Conservation (phyloP, 2,797 vertebrate genomes). For the Poeciliopsis paucimaculata region DNA sequence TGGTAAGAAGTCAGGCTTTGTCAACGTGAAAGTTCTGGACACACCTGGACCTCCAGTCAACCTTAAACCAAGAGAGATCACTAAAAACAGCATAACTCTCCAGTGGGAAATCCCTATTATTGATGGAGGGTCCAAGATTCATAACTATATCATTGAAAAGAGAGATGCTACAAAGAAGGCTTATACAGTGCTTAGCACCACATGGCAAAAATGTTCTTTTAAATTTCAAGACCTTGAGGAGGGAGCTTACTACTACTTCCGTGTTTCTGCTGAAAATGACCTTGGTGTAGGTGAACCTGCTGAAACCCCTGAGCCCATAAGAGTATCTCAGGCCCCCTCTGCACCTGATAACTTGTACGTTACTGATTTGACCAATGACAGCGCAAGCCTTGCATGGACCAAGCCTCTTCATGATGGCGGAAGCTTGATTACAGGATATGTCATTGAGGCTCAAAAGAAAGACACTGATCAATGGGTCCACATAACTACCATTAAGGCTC, state of each 20-base stretch:
- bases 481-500: slow-evolving; percentile 89
- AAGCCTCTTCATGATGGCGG: slow-evolving; percentile 96
- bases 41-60: slow-evolving; percentile 96
- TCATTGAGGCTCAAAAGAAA: slow-evolving; percentile 96
- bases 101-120: slow-evolving; percentile 99
- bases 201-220: slow-evolving; percentile 95
- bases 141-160: slow-evolving; percentile 96
- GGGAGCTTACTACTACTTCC: slow-evolving; percentile 96
- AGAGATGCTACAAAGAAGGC: slow-evolving; percentile 95
- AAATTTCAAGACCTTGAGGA: slow-evolving; percentile 89
- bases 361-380: slow-evolving; percentile 90
- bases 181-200: slow-evolving; percentile 90
- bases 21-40: slow-evolving; percentile 96
- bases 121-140: slow-evolving; percentile 96
- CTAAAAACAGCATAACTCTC: slow-evolving; percentile 91
- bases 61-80: slow-evolving; percentile 93
- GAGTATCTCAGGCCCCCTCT: slow-evolving; percentile 92
- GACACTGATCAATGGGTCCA: slow-evolving; percentile 93
- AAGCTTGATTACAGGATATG: slow-evolving; percentile 96
- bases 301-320: slow-evolving; percentile 93
- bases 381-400: slow-evolving; percentile 94
- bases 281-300: slow-evolving; percentile 93
- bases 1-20: slow-evolving; percentile 97
- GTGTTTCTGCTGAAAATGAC: slow-evolving; percentile 96
- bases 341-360: slow-evolving; percentile 95